Evolutionary conservation across 2,888 invertebrate species (phyloP).

Genomic region (Rhorus exstirpatorius): DNA sequence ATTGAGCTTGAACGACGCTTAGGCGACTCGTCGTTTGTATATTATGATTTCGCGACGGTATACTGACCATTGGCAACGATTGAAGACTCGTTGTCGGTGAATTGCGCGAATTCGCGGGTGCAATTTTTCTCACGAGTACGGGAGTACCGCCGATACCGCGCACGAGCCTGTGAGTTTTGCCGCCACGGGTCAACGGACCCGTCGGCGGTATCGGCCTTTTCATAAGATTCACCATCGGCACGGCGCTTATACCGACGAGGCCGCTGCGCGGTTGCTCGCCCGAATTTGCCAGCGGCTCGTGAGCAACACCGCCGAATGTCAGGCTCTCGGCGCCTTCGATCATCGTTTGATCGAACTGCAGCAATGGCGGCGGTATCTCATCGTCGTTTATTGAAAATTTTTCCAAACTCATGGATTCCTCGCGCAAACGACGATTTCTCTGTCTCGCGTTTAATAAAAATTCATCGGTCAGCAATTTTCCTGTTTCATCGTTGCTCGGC

Average conservation of each 20-base stretch:
- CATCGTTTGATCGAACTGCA: constrained; percentile 81
- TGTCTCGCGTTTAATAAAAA: constrained; percentile 13
- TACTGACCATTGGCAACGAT: constrained; percentile 75
- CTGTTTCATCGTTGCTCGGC: background rate
- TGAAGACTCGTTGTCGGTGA: constrained; percentile 5
- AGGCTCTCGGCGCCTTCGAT: constrained; percentile 77
- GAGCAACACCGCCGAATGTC: constrained; percentile 13
- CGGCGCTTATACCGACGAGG: constrained; percentile 74
- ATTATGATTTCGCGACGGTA: constrained; percentile 69
- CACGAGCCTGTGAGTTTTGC: constrained; percentile 58
- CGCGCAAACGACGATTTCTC: constrained; percentile 42
- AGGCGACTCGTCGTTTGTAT: constrained; percentile 17
- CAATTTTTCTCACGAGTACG: constrained; percentile 61
- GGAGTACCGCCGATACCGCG: constrained; percentile 48
- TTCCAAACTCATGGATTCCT: constrained; percentile 1
- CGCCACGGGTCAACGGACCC: constrained; percentile 45
- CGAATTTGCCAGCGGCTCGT: constrained; percentile 4
- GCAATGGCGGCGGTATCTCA: constrained; percentile 66
- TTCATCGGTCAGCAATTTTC: constrained; percentile 35
- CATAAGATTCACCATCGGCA: constrained; percentile 76
- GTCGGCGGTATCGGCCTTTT: constrained; percentile 61
- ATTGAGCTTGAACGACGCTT: constrained; percentile 30
- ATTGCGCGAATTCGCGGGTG: constrained; percentile 26
- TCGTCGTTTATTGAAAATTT: constrained; percentile 66
- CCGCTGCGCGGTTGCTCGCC: constrained; percentile 9